These are phyloP conservation scores for Hyposmocoma kahamanoa DNA, from an alignment of 1,140 invertebrate species.

Conservation along the genomic window DNA sequence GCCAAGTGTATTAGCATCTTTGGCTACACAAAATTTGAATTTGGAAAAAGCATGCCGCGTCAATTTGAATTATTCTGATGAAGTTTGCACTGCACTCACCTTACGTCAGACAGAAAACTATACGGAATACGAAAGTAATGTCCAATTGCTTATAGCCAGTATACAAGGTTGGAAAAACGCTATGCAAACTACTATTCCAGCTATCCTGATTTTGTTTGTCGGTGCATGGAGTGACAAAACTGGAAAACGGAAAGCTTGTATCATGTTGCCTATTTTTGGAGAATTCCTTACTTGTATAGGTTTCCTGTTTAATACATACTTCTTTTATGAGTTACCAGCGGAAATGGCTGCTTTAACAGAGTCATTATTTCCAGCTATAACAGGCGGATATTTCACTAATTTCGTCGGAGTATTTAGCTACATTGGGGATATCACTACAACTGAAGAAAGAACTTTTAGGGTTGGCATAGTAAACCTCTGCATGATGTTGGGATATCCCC, in stretches of 20 bases:
- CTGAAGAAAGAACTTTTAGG: slow-evolving; percentile 84
- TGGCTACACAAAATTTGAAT: slow-evolving; percentile 88
- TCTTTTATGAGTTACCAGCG: slow-evolving; percentile 82
- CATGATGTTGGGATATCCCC: slow-evolving; percentile 84
- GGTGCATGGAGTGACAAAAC: slow-evolving; percentile 86
- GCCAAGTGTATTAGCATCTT: slow-evolving; percentile 82
- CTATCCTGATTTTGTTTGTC: slow-evolving; percentile 84
- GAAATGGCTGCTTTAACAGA: slow-evolving; percentile 83
- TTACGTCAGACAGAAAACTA: slow-evolving; percentile 81
- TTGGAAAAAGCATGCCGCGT: slow-evolving; percentile 89
- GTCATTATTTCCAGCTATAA: slow-evolving; percentile 83
- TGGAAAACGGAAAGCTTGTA: slow-evolving; percentile 85
- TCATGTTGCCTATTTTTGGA: slow-evolving; percentile 87
- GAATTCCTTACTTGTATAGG: slow-evolving; percentile 85
- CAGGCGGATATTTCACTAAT: slow-evolving; percentile 90
- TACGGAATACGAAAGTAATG: slow-evolving; percentile 79
- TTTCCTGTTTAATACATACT: slow-evolving; percentile 85
- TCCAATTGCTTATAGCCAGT: slow-evolving; percentile 82
- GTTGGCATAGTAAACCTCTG: slow-evolving; percentile 90
- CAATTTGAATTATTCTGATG: slow-evolving; percentile 80
- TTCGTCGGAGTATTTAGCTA: slow-evolving; percentile 94
- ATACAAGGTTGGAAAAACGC: slow-evolving; percentile 88
- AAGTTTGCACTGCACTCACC: slow-evolving; percentile 82
- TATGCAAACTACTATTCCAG: slow-evolving; percentile 82
- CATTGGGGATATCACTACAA: slow-evolving; percentile 88